phyloP scores from a whole-genome alignment of 2,888 invertebrate species.

The Anthophora plumipes region DNA sequence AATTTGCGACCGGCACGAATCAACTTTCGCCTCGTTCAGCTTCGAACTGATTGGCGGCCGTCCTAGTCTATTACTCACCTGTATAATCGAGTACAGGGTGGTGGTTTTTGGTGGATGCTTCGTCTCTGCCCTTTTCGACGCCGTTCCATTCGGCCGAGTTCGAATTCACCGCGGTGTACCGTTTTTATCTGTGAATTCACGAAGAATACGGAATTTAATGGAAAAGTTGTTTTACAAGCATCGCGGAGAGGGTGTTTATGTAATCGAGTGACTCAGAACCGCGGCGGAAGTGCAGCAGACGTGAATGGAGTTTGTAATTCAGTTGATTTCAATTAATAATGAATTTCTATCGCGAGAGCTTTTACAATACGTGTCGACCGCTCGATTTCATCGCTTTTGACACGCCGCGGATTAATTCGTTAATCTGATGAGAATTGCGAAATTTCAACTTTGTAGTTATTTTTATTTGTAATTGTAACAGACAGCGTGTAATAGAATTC shows the following conservation, averaged over 20 bases:
- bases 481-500: no score
- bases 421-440: background rate
- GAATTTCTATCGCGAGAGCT: conserved; percentile 19
- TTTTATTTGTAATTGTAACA: no score
- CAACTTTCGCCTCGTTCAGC: conserved; percentile 77
- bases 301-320: conserved; percentile 46
- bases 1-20: conserved; percentile 81
- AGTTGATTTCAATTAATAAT: conserved; percentile 34
- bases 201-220: background rate
- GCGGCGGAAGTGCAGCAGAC: conserved; percentile 51
- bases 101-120: no score
- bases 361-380: conserved; percentile 5
- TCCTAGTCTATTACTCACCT: conserved; percentile 65
- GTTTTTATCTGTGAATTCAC: background rate
- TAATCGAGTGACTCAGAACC: conserved; percentile 38
- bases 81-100: conserved; percentile 35
- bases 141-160: background rate
- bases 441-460: no score
- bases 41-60: conserved; percentile 75
- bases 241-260: conserved; percentile 20
- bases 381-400: background rate
- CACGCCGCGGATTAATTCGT: background rate
- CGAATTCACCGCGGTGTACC: background rate
- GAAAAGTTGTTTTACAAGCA: background rate
- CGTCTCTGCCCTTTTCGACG: no score